Evolutionary conservation across 2,888 invertebrate species (phyloP).

Genomic region (Epistrophe eligans): DNA sequence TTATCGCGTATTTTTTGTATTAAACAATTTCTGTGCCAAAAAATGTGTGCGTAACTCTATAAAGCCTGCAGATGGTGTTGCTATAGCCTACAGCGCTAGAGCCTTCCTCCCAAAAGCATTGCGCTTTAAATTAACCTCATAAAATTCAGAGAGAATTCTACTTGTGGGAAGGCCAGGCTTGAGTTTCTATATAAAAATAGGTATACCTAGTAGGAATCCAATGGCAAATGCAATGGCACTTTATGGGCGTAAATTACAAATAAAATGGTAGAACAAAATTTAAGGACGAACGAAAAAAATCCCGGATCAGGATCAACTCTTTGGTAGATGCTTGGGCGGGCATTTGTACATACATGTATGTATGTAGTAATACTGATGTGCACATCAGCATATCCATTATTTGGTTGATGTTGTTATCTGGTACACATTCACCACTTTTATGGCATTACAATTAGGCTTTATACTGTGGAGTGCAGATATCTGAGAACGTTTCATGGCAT

Average conservation of each 20-base stretch:
- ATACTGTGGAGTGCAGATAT: constrained; percentile 13
- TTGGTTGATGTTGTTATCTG: constrained; percentile 52
- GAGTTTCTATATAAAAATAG: not conserved
- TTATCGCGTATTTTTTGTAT: constrained; percentile 20
- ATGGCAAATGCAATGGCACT: constrained; percentile 30
- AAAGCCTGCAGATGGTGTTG: constrained; percentile 38
- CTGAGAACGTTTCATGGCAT: constrained; percentile 5
- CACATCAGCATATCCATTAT: constrained; percentile 41
- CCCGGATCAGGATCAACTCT: constrained; percentile 30
- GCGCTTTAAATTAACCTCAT: constrained; percentile 59
- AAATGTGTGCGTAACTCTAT: constrained; percentile 37
- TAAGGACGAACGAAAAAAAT: constrained; percentile 26
- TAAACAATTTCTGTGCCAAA: constrained; percentile 37
- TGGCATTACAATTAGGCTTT: constrained; percentile 42
- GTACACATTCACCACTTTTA: constrained; percentile 37
- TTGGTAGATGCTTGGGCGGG: constrained; percentile 7
- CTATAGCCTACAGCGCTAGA: not conserved
- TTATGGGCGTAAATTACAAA: constrained; percentile 47
- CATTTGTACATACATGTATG: not conserved
- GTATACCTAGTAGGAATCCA: not conserved
- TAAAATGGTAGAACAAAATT: constrained; percentile 32
- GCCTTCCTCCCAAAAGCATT: constrained; percentile 4
- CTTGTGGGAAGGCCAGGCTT: constrained; percentile 31
- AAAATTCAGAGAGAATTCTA: constrained; percentile 51
- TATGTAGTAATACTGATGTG: constrained; percentile 20